Evolutionary conservation across 2,113 vertebrate species (phyloP), one percentile per base, ranked within the genome.

Genomic region (Heterotis niloticus): DNA sequence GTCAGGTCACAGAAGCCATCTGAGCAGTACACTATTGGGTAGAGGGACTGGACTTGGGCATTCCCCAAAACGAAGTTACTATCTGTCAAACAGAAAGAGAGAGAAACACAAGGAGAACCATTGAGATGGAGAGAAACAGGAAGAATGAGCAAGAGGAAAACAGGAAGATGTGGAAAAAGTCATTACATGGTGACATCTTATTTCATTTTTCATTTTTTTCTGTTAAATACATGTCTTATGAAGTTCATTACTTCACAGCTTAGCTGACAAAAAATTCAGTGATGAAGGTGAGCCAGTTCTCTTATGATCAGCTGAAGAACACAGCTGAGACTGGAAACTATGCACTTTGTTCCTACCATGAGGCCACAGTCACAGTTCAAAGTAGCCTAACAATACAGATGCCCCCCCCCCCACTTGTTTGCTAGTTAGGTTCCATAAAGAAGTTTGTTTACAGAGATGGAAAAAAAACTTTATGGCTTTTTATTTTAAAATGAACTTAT

Each of bases 1-100:
- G 92, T 93, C 85, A 94, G 89, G 84, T 94, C 93, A n/a, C 93
- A 94, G 91, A 94, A 94, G 1, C 93, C 93, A 29, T 94, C 93
- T 0, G 93, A 94, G 86, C 93, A 94, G 89, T 94, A 94, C 28
- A 94, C 93, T 17, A 94, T 94, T 69, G 93, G 93, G 82, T 93
- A 94, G 75, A 94, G 90, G 0, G 92, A 93, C 88, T 92, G 91
- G 28, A 94, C 93, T 88, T 94, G 93, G 28, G 93, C 93, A 7
- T 94, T 94, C 2, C 93, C 93, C 89, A 94, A 89, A 3, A 94
- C 93, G 78, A 94, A 94, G 90, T 94, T 94, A 80, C 93, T 94
- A 88, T 94, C 93, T 94, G 88, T 68, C 65, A 78, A 10, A 74
- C 69, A 78, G 78, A 77, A 60, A 75, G 51, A 72, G 24, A 56